Evolutionary conservation across 2,888 invertebrate species (phyloP).

Genomic region (Mycalesis mineus): DNA sequence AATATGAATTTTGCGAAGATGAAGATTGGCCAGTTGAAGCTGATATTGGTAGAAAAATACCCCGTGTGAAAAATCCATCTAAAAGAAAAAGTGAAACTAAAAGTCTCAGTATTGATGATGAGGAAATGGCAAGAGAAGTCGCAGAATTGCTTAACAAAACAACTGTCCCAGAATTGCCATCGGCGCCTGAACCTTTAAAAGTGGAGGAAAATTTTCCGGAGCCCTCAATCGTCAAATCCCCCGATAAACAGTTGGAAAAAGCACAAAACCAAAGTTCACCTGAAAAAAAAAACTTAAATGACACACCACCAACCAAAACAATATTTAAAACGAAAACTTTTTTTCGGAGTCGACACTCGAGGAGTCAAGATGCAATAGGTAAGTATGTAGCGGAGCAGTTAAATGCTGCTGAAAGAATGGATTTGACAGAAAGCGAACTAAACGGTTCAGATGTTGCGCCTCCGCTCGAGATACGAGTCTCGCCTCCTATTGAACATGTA

Average conservation of each 20-base stretch:
- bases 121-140: slow-evolving; percentile 76
- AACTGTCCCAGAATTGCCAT: slow-evolving; percentile 76
- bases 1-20: slow-evolving; percentile 89
- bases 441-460: slow-evolving; percentile 61
- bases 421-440: slow-evolving; percentile 58
- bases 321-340: slow-evolving; percentile 76
- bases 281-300: slow-evolving; percentile 40
- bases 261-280: slow-evolving; percentile 34
- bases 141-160: slow-evolving; percentile 81
- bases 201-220: slow-evolving; percentile 80
- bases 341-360: slow-evolving; percentile 75
- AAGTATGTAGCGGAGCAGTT: slow-evolving; percentile 75
- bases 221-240: slow-evolving; percentile 67
- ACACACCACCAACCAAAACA: slow-evolving; percentile 56
- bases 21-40: slow-evolving; percentile 79
- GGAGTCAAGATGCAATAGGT: slow-evolving; percentile 75
- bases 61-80: slow-evolving; percentile 74
- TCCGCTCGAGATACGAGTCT: slow-evolving; percentile 61
- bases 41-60: slow-evolving; percentile 81
- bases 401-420: slow-evolving; percentile 67
- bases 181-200: slow-evolving; percentile 70
- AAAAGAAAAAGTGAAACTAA: slow-evolving; percentile 63
- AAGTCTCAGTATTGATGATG: slow-evolving; percentile 63
- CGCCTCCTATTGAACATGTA: slow-evolving; percentile 70
- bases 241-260: slow-evolving; percentile 59